Evolutionary conservation across 2,113 vertebrate genomes (phyloP).

Genomic region (Oreocharis arfaki): DNA sequence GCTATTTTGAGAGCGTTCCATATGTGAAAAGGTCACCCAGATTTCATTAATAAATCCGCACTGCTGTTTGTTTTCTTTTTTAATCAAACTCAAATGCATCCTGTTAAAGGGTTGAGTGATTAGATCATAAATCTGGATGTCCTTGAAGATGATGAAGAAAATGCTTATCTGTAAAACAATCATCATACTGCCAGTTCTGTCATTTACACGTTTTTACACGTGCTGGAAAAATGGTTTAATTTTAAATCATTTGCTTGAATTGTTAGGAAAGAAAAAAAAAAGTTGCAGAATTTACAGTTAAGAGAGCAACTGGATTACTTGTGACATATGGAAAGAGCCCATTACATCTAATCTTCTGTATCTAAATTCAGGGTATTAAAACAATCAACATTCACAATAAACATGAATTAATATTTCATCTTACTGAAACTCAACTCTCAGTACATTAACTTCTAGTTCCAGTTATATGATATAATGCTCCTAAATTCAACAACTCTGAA

Average conservation of each 20-base stretch:
- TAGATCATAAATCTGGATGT: conserved; percentile 90
- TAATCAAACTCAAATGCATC: conserved; percentile 85
- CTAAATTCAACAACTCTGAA: background rate
- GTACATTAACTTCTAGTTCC: background rate
- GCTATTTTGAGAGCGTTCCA: conserved; percentile 54
- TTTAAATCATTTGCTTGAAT: conserved; percentile 60
- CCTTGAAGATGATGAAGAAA: conserved; percentile 91
- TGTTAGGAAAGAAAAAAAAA: conserved; percentile 46
- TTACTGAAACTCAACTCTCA: background rate
- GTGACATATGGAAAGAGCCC: background rate
- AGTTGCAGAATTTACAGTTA: conserved; percentile 29
- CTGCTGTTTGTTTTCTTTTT: conserved; percentile 79
- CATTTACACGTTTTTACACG: conserved; percentile 83
- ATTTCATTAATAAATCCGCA: conserved; percentile 79
- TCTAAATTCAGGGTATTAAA: conserved; percentile 1
- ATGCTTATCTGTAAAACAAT: conserved; percentile 89
- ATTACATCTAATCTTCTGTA: background rate
- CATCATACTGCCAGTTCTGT: conserved; percentile 85
- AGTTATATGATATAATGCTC: background rate
- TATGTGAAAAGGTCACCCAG: conserved; percentile 81
- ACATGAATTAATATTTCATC: background rate
- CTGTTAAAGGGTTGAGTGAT: conserved; percentile 86
- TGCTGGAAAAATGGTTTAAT: conserved; percentile 75
- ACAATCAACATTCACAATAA: background rate
- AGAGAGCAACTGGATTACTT: conserved; percentile 10